Evolutionary conservation across 2,888 invertebrate genomes (phyloP).

Genomic region (Hirtodrosophila trivittata): DNA sequence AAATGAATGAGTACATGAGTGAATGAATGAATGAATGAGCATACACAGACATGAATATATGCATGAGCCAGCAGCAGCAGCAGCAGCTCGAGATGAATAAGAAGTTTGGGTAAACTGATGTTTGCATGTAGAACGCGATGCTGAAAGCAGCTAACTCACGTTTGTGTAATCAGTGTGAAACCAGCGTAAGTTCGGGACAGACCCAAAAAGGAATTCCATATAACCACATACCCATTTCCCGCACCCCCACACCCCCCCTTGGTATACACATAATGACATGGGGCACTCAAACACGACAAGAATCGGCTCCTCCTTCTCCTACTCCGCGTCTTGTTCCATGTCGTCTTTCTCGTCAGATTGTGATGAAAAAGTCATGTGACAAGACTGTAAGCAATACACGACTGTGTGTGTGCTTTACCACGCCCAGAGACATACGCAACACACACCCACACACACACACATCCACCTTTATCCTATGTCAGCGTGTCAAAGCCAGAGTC

Average conservation of each 20-base stretch:
- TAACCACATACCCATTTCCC: background rate
- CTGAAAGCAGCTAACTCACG: slow-evolving; percentile 80
- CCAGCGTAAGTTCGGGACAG: slow-evolving; percentile 49
- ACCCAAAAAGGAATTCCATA: background rate
- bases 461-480: slow-evolving; percentile 77
- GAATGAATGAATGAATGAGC: slow-evolving; percentile 56
- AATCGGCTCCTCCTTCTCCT: slow-evolving; percentile 6
- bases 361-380: slow-evolving; percentile 76
- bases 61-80: slow-evolving; percentile 43
- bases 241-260: slow-evolving; percentile 37
- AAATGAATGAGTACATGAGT: slow-evolving; percentile 73
- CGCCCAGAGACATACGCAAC: slow-evolving; percentile 15
- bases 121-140: slow-evolving; percentile 78
- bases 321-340: slow-evolving; percentile 13
- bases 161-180: slow-evolving; percentile 81
- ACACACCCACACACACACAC: slow-evolving; percentile 34
- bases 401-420: slow-evolving; percentile 19
- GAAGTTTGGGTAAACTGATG: slow-evolving; percentile 48
- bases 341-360: slow-evolving; percentile 27
- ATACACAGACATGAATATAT: slow-evolving; percentile 48
- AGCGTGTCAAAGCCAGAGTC: slow-evolving; percentile 79
- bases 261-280: slow-evolving; percentile 76
- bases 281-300: slow-evolving; percentile 52
- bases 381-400: slow-evolving; percentile 69
- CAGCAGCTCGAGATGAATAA: slow-evolving; percentile 42